Evolutionary conservation across 2,113 vertebrate genomes (phyloP).

Genomic region (Saimiri boliviensis): DNA sequence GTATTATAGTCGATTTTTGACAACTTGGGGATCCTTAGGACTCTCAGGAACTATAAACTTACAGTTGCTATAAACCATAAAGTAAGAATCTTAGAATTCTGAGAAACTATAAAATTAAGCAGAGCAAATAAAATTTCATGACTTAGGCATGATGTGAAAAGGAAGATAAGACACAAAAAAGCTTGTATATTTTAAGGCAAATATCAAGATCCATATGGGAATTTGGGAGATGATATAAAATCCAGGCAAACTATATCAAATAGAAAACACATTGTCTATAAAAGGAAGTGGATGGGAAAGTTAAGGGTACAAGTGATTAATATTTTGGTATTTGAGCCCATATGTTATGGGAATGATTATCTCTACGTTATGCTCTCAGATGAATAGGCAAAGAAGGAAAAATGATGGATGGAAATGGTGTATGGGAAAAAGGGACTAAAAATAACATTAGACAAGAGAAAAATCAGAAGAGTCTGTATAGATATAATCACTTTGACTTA

Average conservation of each 20-base stretch:
- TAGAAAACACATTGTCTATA: not conserved
- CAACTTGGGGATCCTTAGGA: not conserved
- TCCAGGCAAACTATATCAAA: not conserved
- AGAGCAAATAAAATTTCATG: not conserved
- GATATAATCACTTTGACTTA: not conserved
- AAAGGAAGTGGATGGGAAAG: not conserved
- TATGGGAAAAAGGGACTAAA: not conserved
- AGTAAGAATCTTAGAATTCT: not conserved
- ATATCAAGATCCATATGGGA: not conserved
- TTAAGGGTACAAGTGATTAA: not conserved
- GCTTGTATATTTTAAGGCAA: not conserved
- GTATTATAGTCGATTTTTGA: not conserved
- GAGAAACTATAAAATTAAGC: not conserved
- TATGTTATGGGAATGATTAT: not conserved
- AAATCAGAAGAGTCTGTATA: not conserved
- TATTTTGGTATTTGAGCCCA: not conserved
- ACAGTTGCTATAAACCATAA: too few species aligned
- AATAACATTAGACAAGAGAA: not conserved
- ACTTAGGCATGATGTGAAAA: not conserved
- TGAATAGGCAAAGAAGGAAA: not conserved
- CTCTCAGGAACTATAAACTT: not conserved
- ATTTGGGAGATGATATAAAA: not conserved
- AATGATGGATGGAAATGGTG: not conserved
- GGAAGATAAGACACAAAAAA: not conserved
- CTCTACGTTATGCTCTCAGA: not conserved